Conservation (phyloP, 2,888 invertebrate genomes). For the Carpatolechia fugitivella region DNA sequence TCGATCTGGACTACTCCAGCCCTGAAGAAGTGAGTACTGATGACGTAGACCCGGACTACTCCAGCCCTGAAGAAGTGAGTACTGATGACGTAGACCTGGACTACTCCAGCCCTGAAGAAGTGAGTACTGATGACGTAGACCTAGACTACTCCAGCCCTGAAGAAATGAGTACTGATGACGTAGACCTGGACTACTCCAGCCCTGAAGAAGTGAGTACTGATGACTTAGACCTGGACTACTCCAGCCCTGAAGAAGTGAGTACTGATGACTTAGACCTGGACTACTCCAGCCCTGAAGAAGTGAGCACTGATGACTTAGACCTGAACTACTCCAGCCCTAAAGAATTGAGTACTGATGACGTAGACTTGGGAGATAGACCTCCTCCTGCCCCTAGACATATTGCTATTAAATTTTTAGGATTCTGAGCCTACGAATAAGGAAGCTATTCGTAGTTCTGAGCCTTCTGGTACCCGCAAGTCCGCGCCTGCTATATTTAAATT, state of each 20-base stretch:
- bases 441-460: too few relatives aligned
- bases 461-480: too few relatives aligned
- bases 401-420: too few relatives aligned
- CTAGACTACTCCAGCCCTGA: constrained; percentile 39
- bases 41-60: constrained; percentile 30
- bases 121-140: neutral
- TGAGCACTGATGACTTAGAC: too few relatives aligned
- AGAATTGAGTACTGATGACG: too few relatives aligned
- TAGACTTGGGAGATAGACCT: too few relatives aligned
- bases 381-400: too few relatives aligned
- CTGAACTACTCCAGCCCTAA: too few relatives aligned
- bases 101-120: neutral
- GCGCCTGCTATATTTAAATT: too few relatives aligned
- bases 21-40: constrained; percentile 75
- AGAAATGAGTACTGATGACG: constrained; percentile 87
- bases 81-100: neutral
- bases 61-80: constrained; percentile 81
- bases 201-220: constrained; percentile 80
- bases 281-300: neutral
- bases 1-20: constrained; percentile 84
- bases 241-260: neutral
- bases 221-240: neutral
- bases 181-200: constrained; percentile 84
- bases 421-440: too few relatives aligned
- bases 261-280: too few relatives aligned